Conservation (phyloP, 1,140 invertebrate species). For the Piezodorus guildinii region DNA sequence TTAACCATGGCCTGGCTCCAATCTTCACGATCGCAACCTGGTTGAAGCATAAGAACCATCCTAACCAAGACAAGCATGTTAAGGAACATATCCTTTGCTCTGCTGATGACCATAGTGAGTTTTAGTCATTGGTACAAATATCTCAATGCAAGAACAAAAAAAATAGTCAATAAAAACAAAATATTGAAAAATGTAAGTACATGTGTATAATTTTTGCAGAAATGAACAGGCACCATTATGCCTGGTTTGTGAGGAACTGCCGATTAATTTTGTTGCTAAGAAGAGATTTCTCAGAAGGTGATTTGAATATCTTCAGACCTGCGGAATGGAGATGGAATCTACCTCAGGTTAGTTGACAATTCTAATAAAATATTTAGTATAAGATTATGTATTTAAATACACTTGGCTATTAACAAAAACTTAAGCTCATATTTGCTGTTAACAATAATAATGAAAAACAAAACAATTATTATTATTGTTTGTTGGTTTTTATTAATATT, state of each 20-base stretch:
- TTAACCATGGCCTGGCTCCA: constrained; percentile 61
- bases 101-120: constrained; percentile 89
- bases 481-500: too few relatives aligned
- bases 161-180: not conserved
- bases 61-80: constrained; percentile 65
- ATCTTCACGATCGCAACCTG: constrained; percentile 85
- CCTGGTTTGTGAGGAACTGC: constrained; percentile 92
- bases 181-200: not conserved
- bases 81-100: constrained; percentile 94
- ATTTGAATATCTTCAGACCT: constrained; percentile 89
- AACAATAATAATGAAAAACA: too few relatives aligned
- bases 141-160: too few relatives aligned
- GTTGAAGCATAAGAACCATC: constrained; percentile 71
- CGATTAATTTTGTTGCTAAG: constrained; percentile 84
- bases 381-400: too few relatives aligned
- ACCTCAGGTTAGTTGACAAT: constrained; percentile 44
- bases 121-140: too few relatives aligned
- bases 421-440: too few relatives aligned
- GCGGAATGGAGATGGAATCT: constrained; percentile 97
- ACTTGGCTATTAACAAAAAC: too few relatives aligned
- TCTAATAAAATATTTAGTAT: too few relatives aligned
- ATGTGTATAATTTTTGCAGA: constrained; percentile 43
- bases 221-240: constrained; percentile 98
- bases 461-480: too few relatives aligned
- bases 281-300: constrained; percentile 82